Evolutionary conservation across 1,140 invertebrate species (phyloP), one percentile per base, ranked within the genome.

Genomic region (Zaprionus gabonicus): DNA sequence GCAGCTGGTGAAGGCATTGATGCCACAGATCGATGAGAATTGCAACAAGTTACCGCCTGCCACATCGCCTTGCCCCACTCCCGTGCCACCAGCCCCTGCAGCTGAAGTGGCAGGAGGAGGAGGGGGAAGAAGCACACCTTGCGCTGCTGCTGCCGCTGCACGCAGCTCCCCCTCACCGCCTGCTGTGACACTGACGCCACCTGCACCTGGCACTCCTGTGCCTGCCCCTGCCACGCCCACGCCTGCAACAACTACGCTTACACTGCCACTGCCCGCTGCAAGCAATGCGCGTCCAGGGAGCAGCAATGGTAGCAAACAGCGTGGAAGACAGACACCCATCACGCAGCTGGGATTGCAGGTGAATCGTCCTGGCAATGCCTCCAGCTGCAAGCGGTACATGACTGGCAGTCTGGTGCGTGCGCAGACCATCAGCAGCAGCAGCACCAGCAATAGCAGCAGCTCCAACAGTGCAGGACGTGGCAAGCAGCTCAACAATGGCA

Each of bases 321-420:
- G 84, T 36, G 46, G 73, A 3, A 65, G 84, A 0, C 75, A 84
- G 31, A 76, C 85, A 7, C 85, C 85, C 53, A 90, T 90, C 36
- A 90, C 78, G 0, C 85, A 87, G 27, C 34, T 87, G 66, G 84
- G 84, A 1, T 13, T 87, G n/a, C 84, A 88, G 46, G 66, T 88
- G 3, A 81, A 80, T 49, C 71, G 80, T 4, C 73, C 80, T 0
- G 78, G 65, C 10, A 65, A 53, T 27, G 34, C 57, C 49, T 27
- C 71, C 7, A 60, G 56, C 60, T 71, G 77, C 51, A 83, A 74
- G 58, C 78, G 91, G 5, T 90, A 92, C 34, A 91, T 91, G 87
- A 70, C 86, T 0, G 91, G 91, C 1, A 91, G 86, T 10, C 55
- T 92, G 55, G 90, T 92, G 63, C 69, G 91, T 9, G 82, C 91